These are phyloP conservation scores for Grallaria varia DNA, from an alignment of 2,113 vertebrate species.

Conservation along the genomic window DNA sequence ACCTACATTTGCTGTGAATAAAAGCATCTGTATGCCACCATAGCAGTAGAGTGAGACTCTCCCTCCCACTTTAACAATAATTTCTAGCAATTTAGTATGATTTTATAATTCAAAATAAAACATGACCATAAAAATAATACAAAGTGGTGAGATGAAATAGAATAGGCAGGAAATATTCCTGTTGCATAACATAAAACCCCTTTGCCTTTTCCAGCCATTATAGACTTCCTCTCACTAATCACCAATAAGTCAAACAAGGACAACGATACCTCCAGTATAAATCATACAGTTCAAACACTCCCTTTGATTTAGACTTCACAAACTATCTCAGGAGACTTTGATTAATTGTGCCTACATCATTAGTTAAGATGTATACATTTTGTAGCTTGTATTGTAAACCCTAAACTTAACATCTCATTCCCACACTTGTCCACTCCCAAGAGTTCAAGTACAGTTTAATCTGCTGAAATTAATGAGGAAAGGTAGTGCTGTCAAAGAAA, in stretches of 20 bases:
- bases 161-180: background rate
- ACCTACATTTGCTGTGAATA: background rate
- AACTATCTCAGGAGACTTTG: background rate
- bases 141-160: background rate
- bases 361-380: background rate
- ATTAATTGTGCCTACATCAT: background rate
- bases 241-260: background rate
- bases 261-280: background rate
- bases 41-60: background rate
- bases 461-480: background rate
- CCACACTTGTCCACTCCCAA: background rate
- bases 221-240: background rate
- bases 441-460: conserved; percentile 6
- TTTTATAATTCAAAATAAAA: background rate
- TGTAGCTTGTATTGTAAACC: background rate
- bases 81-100: background rate
- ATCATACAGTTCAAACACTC: background rate
- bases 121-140: background rate
- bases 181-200: background rate
- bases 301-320: background rate
- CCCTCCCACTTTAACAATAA: background rate
- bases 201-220: background rate
- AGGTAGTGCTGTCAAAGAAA: background rate
- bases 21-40: background rate
- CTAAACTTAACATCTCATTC: background rate